phyloP scores from a whole-genome alignment of 2,797 vertebrate genomes.

The Telmatherina bonti region DNA sequence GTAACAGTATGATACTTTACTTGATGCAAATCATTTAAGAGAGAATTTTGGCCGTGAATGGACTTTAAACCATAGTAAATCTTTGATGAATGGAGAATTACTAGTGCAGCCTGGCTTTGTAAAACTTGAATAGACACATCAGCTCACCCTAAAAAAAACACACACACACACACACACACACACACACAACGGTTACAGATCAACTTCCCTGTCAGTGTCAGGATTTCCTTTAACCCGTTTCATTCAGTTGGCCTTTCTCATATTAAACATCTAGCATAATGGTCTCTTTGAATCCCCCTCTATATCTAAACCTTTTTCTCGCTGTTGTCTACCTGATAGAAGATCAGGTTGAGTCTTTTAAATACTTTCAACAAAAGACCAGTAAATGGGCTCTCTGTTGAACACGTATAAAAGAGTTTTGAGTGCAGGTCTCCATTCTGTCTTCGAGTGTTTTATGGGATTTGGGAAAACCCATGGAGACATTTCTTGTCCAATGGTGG shows the following conservation, averaged over 20 bases:
- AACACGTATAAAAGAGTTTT: conserved; percentile 30
- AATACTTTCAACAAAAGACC: conserved; percentile 20
- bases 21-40: conserved; percentile 17
- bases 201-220: neutral
- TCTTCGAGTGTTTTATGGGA: conserved; percentile 13
- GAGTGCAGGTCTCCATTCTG: conserved; percentile 24
- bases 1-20: neutral
- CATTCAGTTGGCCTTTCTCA: neutral
- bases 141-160: neutral
- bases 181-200: conserved; percentile 4
- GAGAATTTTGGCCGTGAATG: neutral
- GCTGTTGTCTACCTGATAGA: neutral
- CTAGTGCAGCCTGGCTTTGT: neutral
- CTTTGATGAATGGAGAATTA: neutral
- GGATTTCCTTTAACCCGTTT: neutral
- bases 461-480: conserved; percentile 21
- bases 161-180: neutral
- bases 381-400: conserved; percentile 3
- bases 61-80: conserved; percentile 45
- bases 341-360: conserved; percentile 14
- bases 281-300: neutral
- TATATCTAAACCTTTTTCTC: conserved; percentile 16
- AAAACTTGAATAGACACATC: neutral
- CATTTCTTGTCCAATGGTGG: conserved; percentile 28
- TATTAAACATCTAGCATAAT: neutral